Base-by-base conservation (phyloP, 2,888 invertebrate species). In the Thysanoteuthis rhombus region DNA sequence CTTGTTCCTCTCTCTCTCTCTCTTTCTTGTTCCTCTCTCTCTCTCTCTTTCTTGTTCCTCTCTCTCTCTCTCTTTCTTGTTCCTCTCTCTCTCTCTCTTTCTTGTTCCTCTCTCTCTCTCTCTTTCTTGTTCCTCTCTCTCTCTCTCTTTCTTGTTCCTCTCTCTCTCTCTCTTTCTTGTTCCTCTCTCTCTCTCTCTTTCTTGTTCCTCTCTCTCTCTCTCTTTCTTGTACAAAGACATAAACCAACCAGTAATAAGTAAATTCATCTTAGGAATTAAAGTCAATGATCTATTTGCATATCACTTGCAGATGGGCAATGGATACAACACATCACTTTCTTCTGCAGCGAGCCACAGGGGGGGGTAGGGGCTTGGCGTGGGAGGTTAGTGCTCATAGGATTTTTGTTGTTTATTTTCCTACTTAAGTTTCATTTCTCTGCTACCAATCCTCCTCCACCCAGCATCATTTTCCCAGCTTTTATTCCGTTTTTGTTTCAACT, bases 251-350 rank as follows among this genome's bases (percentile, higher is more conserved):
- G 75, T 75, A 75, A 75, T 75, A 12, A n/a, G 16, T 75, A 75
- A 75, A 75, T 75, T 75, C n/a, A 75, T 75, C n/a, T 75, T n/a
- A 36, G n/a, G 75, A 75, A 75, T 75, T 75, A n/a, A n/a, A 75
- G 16, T n/a, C 12, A 75, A 12, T 75, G 75, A 75, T 75, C 12
- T 75, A 75, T 75, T n/a, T n/a, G 75, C n/a, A 12, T n/a, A n/a
- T 75, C 75, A n/a, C 75, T 75, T 75, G 75, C 75, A 75, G 75
- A 75, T 75, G 75, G 75, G n/a, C 75, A 75, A 75, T n/a, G 75
- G 36, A 75, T n/a, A 75, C 75, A 19, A 4, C n/a, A 75, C 12
- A 19, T 75, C 75, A 75, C 75, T 75, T 75, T 75, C 75, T 75
- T 75, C n/a, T n/a, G n/a, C 12, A n/a, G 1, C 12, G 75, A 10